These are phyloP conservation scores for Hypsopygia costalis DNA, from an alignment of 2,888 invertebrate species.

Conservation along the genomic window DNA sequence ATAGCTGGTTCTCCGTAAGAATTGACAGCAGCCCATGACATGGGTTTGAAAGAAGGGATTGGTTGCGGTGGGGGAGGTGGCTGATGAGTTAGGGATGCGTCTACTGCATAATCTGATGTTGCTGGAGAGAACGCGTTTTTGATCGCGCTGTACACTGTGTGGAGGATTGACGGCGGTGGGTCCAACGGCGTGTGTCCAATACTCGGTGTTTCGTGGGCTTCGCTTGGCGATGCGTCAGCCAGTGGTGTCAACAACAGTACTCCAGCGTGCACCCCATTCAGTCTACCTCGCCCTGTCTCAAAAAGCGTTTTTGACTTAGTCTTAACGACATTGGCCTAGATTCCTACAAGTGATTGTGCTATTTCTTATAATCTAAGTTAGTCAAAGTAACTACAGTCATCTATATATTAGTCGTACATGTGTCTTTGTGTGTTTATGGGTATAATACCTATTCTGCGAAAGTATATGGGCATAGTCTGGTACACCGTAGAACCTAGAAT, in stretches of 20 bases:
- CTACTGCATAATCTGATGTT: conserved; percentile 25
- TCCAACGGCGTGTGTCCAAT: conserved; percentile 56
- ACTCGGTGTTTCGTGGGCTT: conserved; percentile 41
- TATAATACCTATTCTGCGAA: conserved; percentile 33
- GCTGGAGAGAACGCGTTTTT: conserved; percentile 53
- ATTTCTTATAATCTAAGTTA: not conserved
- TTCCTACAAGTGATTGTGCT: not conserved
- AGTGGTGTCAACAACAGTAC: conserved; percentile 68
- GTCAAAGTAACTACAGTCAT: not conserved
- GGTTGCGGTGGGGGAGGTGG: conserved; percentile 58
- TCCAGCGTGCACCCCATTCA: conserved; percentile 70
- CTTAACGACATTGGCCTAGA: conserved; percentile 6
- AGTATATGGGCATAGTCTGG: conserved; percentile 29
- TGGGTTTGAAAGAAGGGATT: conserved; percentile 51
- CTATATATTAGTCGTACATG: conserved; percentile 1
- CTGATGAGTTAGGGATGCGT: conserved; percentile 33
- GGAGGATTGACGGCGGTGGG: conserved; percentile 60
- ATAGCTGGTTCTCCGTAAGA: conserved; percentile 69
- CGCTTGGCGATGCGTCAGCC: conserved; percentile 43
- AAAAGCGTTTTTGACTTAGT: conserved; percentile 44
- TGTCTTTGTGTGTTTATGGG: conserved; percentile 8
- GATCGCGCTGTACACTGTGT: conserved; percentile 62
- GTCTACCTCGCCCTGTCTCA: conserved; percentile 73
- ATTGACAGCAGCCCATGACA: conserved; percentile 63
- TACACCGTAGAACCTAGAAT: conserved; percentile 28